phyloP scores from a whole-genome alignment of 2,888 invertebrate genomes.

The Acheta domesticus region DNA sequence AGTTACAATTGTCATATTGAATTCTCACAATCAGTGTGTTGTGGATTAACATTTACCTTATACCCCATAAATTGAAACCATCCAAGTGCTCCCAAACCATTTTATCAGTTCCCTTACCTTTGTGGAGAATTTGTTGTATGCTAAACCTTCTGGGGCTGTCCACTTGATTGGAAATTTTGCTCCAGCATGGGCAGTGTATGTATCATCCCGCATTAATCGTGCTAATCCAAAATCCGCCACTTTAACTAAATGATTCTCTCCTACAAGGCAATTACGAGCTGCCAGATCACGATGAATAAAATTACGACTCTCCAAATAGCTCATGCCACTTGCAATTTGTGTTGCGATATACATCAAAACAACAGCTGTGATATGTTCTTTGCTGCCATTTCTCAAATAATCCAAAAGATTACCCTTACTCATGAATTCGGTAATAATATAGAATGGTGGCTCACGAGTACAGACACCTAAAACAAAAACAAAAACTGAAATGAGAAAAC shows the following conservation, averaged over 20 bases:
- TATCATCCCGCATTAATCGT: constrained; percentile 96
- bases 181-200: constrained; percentile 97
- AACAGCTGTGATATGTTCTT: constrained; percentile 86
- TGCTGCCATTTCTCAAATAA: constrained; percentile 83
- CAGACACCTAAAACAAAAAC: constrained; percentile 66
- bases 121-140: constrained; percentile 97
- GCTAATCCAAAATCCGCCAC: constrained; percentile 99
- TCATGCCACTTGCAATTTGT: constrained; percentile 99
- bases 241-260: constrained; percentile 95
- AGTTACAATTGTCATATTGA: no score
- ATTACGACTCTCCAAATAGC: constrained; percentile 90
- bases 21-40: no score
- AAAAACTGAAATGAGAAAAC: neutral
- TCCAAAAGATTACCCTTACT: constrained; percentile 96
- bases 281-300: constrained; percentile 98
- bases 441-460: constrained; percentile 97
- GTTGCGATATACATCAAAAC: constrained; percentile 98
- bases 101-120: constrained; percentile 50
- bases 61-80: no score
- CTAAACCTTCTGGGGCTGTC: constrained; percentile 99
- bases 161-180: constrained; percentile 99
- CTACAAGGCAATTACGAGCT: constrained; percentile 97
- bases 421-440: constrained; percentile 99
- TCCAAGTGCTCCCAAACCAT: no score
- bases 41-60: no score